phyloP scores from a whole-genome alignment of 2,888 invertebrate species.

The Agonum fuliginosum region DNA sequence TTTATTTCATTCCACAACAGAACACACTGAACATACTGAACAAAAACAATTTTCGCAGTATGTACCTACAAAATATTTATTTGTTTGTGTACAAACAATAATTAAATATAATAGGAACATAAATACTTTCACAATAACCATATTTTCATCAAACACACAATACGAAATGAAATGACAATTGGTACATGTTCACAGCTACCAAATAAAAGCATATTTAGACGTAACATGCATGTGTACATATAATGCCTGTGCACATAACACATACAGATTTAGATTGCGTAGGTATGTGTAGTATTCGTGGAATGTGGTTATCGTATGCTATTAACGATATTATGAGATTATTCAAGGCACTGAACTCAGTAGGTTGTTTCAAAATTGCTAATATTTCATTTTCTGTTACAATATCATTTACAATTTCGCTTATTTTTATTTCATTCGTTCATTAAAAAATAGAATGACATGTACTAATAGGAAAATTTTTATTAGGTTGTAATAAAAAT shows the following conservation, averaged over 20 bases:
- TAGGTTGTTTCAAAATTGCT: not conserved
- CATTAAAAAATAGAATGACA: no score
- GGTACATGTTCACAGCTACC: constrained; percentile 5
- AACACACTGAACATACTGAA: no score
- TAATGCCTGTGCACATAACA: no score
- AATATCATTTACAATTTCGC: constrained; percentile 6
- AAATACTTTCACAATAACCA: not conserved
- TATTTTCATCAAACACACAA: constrained; percentile 8
- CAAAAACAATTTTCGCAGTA: no score
- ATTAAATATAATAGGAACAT: not conserved
- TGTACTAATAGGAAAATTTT: no score
- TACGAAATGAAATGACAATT: constrained; percentile 25
- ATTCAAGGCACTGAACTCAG: not conserved
- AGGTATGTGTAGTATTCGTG: not conserved
- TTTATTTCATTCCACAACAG: no score
- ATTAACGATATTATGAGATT: constrained; percentile 16
- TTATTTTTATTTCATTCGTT: no score
- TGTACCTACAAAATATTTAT: no score
- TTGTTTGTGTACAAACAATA: no score
- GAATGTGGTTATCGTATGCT: constrained; percentile 2
- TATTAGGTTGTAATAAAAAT: no score
- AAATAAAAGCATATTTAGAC: no score
- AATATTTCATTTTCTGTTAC: not conserved
- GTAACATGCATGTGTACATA: constrained; percentile 1
- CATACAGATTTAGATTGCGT: constrained; percentile 5